A percentile compares a stretch with the other conserved stretches of the same genome.
Evolutionary conservation across 2,888 invertebrate genomes (phyloP).

Genomic region (Noctuana brunneofusca): DNA sequence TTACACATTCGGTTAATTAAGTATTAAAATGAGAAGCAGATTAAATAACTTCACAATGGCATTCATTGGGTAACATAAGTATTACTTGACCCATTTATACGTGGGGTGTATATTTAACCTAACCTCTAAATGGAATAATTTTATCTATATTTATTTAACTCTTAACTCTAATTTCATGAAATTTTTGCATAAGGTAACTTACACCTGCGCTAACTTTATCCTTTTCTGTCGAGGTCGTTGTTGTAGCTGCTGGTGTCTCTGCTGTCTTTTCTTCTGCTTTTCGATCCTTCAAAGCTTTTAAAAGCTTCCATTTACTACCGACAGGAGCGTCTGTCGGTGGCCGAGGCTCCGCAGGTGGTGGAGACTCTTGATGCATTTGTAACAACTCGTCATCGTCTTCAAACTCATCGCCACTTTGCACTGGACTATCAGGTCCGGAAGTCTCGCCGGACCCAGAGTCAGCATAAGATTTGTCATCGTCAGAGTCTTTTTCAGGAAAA

Average conservation of each 20-base stretch:
- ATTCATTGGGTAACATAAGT: slow-evolving; percentile 25
- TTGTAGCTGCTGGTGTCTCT: slow-evolving; percentile 85
- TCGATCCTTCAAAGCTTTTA: slow-evolving; percentile 94
- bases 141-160: slow-evolving; percentile 64
- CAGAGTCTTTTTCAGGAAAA: slow-evolving; percentile 58
- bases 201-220: slow-evolving; percentile 88
- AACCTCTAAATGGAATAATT: slow-evolving; percentile 2
- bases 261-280: slow-evolving; percentile 94
- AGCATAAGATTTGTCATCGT: slow-evolving; percentile 75
- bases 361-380: slow-evolving; percentile 64
- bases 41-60: slow-evolving; percentile 24
- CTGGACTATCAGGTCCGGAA: slow-evolving; percentile 94
- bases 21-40: slow-evolving; percentile 24
- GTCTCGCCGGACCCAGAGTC: slow-evolving; percentile 91
- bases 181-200: slow-evolving; percentile 85
- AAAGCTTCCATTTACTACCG: slow-evolving; percentile 94
- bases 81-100: slow-evolving; percentile 9
- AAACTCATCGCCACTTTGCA: slow-evolving; percentile 87
- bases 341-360: slow-evolving; percentile 55
- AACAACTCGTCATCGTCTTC: slow-evolving; percentile 86
- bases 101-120: neutral
- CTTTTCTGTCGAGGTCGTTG: slow-evolving; percentile 83
- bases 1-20: slow-evolving; percentile 11
- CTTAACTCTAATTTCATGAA: slow-evolving; percentile 86
- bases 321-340: slow-evolving; percentile 82